A percentile compares a stretch with the other conserved stretches of the same genome.
Evolutionary conservation across 1,140 invertebrate species (phyloP).

Genomic region (Protaetia brevitarsis): DNA sequence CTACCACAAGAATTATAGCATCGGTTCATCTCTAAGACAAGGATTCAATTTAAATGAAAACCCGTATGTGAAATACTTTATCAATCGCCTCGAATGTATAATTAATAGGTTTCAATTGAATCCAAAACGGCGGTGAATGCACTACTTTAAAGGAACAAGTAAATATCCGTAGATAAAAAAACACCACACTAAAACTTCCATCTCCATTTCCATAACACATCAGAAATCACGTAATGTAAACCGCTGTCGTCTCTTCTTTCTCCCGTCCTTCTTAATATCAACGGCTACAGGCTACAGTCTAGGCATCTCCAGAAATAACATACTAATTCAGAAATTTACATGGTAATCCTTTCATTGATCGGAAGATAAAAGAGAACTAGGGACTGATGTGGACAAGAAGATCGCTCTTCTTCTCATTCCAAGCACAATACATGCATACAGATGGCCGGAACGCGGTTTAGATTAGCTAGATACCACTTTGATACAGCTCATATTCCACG

Average conservation of each 20-base stretch:
- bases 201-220: conserved; percentile 16
- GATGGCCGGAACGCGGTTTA: conserved; percentile 4
- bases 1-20: neutral
- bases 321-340: conserved; percentile 17
- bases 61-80: neutral
- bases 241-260: neutral
- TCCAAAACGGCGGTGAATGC: neutral
- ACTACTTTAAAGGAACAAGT: conserved; percentile 3
- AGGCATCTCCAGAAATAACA: conserved; percentile 16
- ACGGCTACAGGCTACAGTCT: too few relatives aligned
- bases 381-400: conserved; percentile 8
- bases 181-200: neutral
- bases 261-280: conserved; percentile 1
- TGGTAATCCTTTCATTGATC: conserved; percentile 17
- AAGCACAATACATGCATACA: conserved; percentile 17
- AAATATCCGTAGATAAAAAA: neutral
- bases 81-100: conserved; percentile 1
- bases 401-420: conserved; percentile 2
- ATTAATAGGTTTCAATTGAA: conserved; percentile 12
- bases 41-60: conserved; percentile 15
- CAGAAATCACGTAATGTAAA: conserved; percentile 10
- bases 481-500: conserved; percentile 15
- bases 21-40: neutral
- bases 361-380: conserved; percentile 11
- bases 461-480: conserved; percentile 1